Conservation (phyloP, 2,113 vertebrate species). For the Macaca mulatta region DNA sequence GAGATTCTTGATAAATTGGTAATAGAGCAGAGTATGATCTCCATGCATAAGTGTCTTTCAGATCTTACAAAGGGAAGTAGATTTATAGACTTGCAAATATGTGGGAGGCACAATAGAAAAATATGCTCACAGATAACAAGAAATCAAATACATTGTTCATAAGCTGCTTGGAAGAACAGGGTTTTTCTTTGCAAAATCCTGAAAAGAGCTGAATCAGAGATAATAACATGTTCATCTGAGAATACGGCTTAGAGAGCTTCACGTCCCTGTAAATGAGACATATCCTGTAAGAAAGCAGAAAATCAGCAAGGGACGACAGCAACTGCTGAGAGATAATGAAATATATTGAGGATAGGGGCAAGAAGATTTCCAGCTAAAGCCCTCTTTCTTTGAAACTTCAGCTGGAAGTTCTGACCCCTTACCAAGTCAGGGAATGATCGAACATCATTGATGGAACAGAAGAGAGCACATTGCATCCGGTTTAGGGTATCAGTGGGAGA, state of each 20-base stretch:
- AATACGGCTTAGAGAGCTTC: not conserved
- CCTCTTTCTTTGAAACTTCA: not conserved
- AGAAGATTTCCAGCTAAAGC: not conserved
- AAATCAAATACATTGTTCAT: constrained; percentile 28
- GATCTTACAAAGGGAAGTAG: not conserved
- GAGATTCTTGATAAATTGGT: not conserved
- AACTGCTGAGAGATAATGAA: not conserved
- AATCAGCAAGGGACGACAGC: not conserved
- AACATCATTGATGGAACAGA: not conserved
- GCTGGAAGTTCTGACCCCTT: not conserved
- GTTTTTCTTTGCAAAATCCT: not conserved
- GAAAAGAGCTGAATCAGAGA: not conserved
- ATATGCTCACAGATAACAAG: not conserved
- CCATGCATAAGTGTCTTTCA: not conserved
- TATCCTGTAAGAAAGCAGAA: not conserved
- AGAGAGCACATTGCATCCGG: not conserved
- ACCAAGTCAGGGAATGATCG: not conserved
- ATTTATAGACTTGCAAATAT: not conserved
- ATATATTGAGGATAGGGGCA: not conserved
- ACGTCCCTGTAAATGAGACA: not conserved
- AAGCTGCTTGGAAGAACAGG: not conserved
- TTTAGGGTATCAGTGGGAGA: not conserved
- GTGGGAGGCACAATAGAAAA: not conserved
- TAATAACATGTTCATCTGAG: not conserved
- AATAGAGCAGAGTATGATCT: not conserved